Conservation (phyloP, 2,797 vertebrate species). For the Lacerta viridis region DNA sequence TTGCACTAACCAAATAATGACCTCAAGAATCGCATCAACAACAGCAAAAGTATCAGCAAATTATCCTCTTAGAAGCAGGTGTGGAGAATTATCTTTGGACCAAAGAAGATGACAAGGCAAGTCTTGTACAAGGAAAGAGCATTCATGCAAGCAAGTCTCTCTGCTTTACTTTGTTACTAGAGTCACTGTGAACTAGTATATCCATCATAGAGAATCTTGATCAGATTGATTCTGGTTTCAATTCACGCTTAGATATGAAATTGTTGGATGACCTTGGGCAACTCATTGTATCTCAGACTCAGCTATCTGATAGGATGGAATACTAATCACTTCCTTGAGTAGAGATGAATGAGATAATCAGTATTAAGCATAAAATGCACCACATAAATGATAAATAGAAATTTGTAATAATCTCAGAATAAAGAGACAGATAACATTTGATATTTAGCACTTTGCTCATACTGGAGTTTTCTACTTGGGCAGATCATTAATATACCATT, state of each 20-base stretch:
- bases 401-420: conserved; percentile 16
- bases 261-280: background rate
- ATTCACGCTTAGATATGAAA: background rate
- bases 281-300: background rate
- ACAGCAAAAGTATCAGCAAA: background rate
- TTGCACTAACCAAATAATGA: no score
- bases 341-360: conserved; percentile 22
- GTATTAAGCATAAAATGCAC: conserved; percentile 9
- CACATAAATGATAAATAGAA: conserved; percentile 17
- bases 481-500: conserved; percentile 21
- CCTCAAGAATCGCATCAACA: no score
- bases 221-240: background rate
- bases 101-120: background rate
- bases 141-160: background rate
- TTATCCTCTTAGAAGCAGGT: background rate
- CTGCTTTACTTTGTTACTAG: background rate
- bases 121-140: background rate
- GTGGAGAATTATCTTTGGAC: background rate
- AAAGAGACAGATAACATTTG: background rate
- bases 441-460: conserved; percentile 8
- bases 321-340: background rate
- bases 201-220: background rate
- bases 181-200: background rate
- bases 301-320: background rate
- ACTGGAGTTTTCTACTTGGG: background rate